Percentiles rank a stretch among this genome's conserved stretches.
Evolutionary conservation across 2,797 vertebrate species (phyloP).

Genomic region (Onychomys leucogaster): DNA sequence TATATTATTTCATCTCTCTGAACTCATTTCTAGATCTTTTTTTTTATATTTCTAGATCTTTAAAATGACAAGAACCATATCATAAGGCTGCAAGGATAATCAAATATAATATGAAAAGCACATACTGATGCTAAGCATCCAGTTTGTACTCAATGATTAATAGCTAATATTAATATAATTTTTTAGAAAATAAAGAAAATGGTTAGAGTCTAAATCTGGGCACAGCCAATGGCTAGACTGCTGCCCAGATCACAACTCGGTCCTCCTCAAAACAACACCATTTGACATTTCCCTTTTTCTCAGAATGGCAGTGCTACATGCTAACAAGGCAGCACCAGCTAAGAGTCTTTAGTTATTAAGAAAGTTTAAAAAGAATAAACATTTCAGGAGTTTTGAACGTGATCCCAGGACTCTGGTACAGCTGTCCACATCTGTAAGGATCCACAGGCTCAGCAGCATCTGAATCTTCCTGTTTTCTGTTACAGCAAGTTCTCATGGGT

Average conservation of each 20-base stretch:
- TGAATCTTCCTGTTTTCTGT: neutral
- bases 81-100: neutral
- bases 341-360: neutral
- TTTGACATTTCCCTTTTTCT: neutral
- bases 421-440: neutral
- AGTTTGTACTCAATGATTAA: neutral
- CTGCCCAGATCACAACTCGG: neutral
- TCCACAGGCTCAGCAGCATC: neutral
- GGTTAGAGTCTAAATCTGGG: neutral
- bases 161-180: neutral
- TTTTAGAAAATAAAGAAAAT: constrained; percentile 3
- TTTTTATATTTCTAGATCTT: neutral
- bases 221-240: neutral
- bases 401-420: neutral
- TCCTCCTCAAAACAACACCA: neutral
- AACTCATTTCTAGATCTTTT: neutral
- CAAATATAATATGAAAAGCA: neutral
- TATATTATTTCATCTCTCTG: constrained; percentile 35
- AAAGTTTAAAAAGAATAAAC: neutral
- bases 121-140: neutral
- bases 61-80: neutral
- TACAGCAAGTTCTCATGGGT: neutral
- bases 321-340: neutral
- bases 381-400: neutral
- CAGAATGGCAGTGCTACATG: neutral